Evolutionary conservation across 2,888 invertebrate species (phyloP).

Genomic region (Linnaemya vulpina): DNA sequence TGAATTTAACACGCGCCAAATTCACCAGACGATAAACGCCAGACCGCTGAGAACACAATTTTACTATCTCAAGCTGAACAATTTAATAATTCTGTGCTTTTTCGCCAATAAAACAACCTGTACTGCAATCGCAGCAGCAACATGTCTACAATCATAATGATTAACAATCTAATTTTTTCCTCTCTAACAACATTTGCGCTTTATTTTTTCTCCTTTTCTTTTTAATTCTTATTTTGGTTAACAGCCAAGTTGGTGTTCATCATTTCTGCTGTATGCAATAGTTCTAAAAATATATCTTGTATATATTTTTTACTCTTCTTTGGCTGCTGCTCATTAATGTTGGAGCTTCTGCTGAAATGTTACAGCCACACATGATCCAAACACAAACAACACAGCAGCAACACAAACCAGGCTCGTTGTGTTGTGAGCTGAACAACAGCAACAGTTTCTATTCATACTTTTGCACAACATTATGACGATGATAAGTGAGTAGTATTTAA

Average conservation of each 20-base stretch:
- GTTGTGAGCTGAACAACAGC: slow-evolving; percentile 20
- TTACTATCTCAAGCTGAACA: slow-evolving; percentile 58
- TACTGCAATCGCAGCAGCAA: slow-evolving; percentile 38
- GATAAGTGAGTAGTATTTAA: slow-evolving; percentile 68
- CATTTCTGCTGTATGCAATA: slow-evolving; percentile 42
- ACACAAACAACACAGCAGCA: slow-evolving; percentile 22
- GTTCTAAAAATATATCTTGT: not conserved
- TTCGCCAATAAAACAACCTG: slow-evolving; percentile 21
- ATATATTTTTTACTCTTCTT: not conserved
- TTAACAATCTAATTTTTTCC: slow-evolving; percentile 46
- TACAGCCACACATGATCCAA: slow-evolving; percentile 68
- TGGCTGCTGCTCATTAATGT: slow-evolving; percentile 68
- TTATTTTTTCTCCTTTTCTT: too few species aligned
- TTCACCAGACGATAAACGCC: not conserved
- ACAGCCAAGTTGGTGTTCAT: slow-evolving; percentile 44
- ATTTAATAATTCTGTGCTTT: slow-evolving; percentile 36
- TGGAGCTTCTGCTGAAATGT: slow-evolving; percentile 67
- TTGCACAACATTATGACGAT: slow-evolving; percentile 66
- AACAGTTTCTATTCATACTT: slow-evolving; percentile 48
- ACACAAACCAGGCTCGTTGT: slow-evolving; percentile 21
- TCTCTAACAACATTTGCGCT: not conserved
- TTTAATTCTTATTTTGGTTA: too few species aligned
- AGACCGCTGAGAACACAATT: slow-evolving; percentile 45
- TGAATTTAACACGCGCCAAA: slow-evolving; percentile 71
- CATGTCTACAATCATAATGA: slow-evolving; percentile 63